phyloP scores from a whole-genome alignment of 1,140 invertebrate genomes.

The Asbolus verrucosus region DNA sequence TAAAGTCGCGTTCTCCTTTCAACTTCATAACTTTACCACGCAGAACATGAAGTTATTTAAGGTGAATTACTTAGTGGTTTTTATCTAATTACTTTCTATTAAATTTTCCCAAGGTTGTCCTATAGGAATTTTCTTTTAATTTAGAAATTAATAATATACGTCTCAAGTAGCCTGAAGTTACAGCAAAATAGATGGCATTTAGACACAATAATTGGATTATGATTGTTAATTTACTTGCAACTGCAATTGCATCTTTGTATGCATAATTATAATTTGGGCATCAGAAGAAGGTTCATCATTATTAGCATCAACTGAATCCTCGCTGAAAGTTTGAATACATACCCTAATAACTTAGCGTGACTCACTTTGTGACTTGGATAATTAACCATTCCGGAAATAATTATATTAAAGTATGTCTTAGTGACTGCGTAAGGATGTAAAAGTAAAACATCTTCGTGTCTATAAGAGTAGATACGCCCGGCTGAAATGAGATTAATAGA shows the following conservation, averaged over 20 bases:
- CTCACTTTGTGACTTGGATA: conserved; percentile 15
- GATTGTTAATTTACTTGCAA: too few species aligned
- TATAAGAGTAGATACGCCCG: conserved; percentile 13
- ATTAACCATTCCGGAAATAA: conserved; percentile 34
- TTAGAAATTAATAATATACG: neutral
- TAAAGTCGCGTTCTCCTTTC: too few species aligned
- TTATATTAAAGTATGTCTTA: conserved; percentile 27
- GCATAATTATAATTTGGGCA: too few species aligned
- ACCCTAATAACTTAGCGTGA: conserved; percentile 16
- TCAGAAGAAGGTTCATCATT: too few species aligned
- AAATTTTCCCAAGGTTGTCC: conserved; percentile 2
- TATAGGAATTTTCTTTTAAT: neutral
- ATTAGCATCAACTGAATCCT: conserved; percentile 1
- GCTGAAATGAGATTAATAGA: conserved; percentile 15
- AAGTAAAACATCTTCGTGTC: conserved; percentile 28
- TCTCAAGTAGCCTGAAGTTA: neutral
- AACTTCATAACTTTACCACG: too few species aligned
- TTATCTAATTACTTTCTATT: neutral
- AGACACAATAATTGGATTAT: neutral
- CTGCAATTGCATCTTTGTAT: too few species aligned
- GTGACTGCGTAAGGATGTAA: conserved; percentile 18
- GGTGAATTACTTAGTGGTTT: too few species aligned
- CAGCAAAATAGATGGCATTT: neutral
- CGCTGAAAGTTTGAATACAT: neutral
- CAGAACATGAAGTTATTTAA: too few species aligned